Base-by-base conservation (phyloP, 2,113 vertebrate species). In the Sigmodon hispidus region DNA sequence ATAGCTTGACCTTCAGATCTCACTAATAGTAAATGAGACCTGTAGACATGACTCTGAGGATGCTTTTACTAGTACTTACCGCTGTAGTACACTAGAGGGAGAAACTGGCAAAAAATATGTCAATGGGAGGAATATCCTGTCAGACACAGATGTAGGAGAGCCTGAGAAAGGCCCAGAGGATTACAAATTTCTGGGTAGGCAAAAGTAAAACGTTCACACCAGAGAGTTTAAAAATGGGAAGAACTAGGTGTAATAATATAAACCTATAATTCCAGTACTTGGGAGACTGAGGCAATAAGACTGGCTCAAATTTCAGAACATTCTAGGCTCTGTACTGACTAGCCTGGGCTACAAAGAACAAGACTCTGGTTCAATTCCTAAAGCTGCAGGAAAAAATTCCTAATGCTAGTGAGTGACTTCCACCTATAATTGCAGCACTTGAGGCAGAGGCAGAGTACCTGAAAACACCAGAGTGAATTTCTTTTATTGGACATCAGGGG, bases 1-100 rank as follows among this genome's bases (percentile, higher is more conserved):
- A 67, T 36, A 81, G 86, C 15, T 77, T 91, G 48, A n/a, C 16
- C 91, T 22, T 29, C 40, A 65, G 29, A 57, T 87, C 77, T 55
- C 36, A 72, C 21, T 52, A 45, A 52, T 52, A 67, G 15, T 87
- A 89, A 69, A 83, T 73, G 43, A 73, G 19, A 89, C 9, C 13
- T 22, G 63, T 75, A 26, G 29, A 24, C 70, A 93, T 88, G 65
- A 79, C 55, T 83, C 45, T 84, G 48, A 57, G 12, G 52, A 73
- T 84, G 16, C 26, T 90, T 52, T 90, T 77, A 90, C 21, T 9
- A 43, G 24, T 89, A 90, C 22, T 95, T 95, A 87, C 69, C 80
- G 91, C 59, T 57, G 52, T 4, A 2, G 22, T 92, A 17, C 65
- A 57, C 36, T 77, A 29, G 17, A 45, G 48, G 31, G 36, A 87